These are phyloP conservation scores for Apamea anceps DNA, from an alignment of 2,888 invertebrate genomes.

Conservation along the genomic window DNA sequence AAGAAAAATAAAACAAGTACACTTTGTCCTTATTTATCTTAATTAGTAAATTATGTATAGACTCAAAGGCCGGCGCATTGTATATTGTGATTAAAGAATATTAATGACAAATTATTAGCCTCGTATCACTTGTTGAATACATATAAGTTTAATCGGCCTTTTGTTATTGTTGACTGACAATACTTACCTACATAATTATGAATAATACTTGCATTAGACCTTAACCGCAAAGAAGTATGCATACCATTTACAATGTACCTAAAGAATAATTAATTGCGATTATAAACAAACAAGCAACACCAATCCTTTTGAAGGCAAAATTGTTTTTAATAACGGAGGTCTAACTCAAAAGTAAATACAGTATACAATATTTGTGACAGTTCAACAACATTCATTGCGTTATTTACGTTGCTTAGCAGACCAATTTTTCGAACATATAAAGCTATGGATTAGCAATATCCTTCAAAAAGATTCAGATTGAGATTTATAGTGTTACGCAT, in stretches of 20 bases:
- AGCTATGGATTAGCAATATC: neutral
- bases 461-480: too few species aligned
- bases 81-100: constrained; percentile 46
- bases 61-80: constrained; percentile 19
- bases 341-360: neutral
- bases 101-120: constrained; percentile 47
- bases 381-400: neutral
- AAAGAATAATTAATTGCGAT: constrained; percentile 1
- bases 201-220: constrained; percentile 32
- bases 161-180: constrained; percentile 42
- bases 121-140: constrained; percentile 47
- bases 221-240: constrained; percentile 39
- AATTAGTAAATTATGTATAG: constrained; percentile 26
- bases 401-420: neutral
- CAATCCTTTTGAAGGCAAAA: neutral
- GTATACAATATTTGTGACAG: too few species aligned
- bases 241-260: constrained; percentile 12
- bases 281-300: neutral
- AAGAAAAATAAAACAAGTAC: constrained; percentile 24
- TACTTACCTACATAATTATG: constrained; percentile 33
- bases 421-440: neutral
- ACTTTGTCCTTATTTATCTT: constrained; percentile 37
- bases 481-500: too few species aligned
- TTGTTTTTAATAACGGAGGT: neutral
- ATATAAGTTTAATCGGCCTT: constrained; percentile 36